Percentiles rank a stretch among this genome's conserved stretches.
These are phyloP conservation scores for Pseudanteris insignis DNA, from an alignment of 2,888 invertebrate species.

Conservation along the genomic window DNA sequence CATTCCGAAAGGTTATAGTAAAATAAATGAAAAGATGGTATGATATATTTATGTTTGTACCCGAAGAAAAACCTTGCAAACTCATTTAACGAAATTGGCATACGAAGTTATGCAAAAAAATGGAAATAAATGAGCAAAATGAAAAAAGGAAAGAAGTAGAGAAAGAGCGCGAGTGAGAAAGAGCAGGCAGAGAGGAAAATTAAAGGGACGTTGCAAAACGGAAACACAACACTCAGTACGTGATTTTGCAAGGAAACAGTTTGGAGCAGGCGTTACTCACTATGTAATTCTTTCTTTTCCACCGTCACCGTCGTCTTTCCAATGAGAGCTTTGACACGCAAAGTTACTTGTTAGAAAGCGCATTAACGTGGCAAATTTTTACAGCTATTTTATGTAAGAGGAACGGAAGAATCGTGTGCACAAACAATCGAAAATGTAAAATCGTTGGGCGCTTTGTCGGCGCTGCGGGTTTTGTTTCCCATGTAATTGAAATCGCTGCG, in stretches of 20 bases:
- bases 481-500: constrained; percentile 11
- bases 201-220: constrained; percentile 17
- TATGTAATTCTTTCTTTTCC: constrained; percentile 66
- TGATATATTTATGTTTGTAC: constrained; percentile 3
- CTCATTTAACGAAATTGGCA: constrained; percentile 7
- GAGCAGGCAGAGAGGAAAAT: background rate
- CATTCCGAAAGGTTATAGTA: too few relatives aligned
- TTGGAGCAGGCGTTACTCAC: constrained; percentile 58
- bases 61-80: constrained; percentile 7
- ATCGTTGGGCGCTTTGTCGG: constrained; percentile 26
- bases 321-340: constrained; percentile 66
- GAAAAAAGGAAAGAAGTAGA: background rate
- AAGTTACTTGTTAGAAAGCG: constrained; percentile 54
- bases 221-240: constrained; percentile 26
- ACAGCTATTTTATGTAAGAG: constrained; percentile 25
- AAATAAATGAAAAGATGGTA: background rate
- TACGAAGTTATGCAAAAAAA: background rate
- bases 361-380: constrained; percentile 29
- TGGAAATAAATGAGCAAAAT: background rate
- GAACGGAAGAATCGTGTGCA: constrained; percentile 26
- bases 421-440: constrained; percentile 39
- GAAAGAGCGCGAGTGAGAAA: background rate
- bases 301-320: constrained; percentile 66
- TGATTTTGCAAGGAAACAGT: constrained; percentile 40
- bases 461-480: constrained; percentile 8